These are phyloP conservation scores for Oceanodroma tethys DNA, from an alignment of 2,113 vertebrate genomes.

Conservation along the genomic window DNA sequence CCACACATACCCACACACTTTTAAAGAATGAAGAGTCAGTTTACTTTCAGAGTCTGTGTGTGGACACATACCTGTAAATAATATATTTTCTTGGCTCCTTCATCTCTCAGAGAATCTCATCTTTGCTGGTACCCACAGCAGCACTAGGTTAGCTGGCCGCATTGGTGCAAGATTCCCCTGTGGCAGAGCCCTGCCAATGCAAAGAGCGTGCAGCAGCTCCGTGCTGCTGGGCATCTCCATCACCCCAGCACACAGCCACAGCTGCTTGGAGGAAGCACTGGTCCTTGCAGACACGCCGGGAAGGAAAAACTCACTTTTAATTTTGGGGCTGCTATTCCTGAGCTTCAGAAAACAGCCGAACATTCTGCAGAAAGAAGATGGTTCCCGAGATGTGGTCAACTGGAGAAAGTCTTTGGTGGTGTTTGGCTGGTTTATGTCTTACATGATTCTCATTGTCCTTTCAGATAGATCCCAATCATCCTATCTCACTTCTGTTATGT, in stretches of 20 bases:
- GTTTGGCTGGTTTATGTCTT: not conserved
- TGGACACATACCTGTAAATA: not conserved
- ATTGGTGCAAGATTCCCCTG: not conserved
- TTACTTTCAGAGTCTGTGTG: not conserved
- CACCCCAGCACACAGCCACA: not conserved
- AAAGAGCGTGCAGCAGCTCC: not conserved
- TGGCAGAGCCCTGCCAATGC: not conserved
- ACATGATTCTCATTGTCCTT: not conserved
- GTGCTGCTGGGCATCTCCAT: not conserved
- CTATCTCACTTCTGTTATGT: not conserved
- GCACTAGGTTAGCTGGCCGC: not conserved
- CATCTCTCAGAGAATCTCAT: not conserved
- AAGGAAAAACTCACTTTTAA: not conserved
- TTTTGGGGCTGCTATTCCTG: not conserved
- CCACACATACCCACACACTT: fast-evolving
- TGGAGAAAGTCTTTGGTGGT: not conserved
- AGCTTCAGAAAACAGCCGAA: not conserved
- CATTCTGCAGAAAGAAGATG: not conserved
- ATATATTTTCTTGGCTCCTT: not conserved
- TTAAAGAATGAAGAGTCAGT: not conserved
- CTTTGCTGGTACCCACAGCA: not conserved
- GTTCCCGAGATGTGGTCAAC: not conserved
- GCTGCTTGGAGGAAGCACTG: not conserved
- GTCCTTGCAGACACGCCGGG: fast-evolving
- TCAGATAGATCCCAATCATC: not conserved